A percentile compares a stretch with the other conserved stretches of the same genome.
phyloP scores from a whole-genome alignment of 2,888 invertebrate genomes.

The Oligia latruncula region DNA sequence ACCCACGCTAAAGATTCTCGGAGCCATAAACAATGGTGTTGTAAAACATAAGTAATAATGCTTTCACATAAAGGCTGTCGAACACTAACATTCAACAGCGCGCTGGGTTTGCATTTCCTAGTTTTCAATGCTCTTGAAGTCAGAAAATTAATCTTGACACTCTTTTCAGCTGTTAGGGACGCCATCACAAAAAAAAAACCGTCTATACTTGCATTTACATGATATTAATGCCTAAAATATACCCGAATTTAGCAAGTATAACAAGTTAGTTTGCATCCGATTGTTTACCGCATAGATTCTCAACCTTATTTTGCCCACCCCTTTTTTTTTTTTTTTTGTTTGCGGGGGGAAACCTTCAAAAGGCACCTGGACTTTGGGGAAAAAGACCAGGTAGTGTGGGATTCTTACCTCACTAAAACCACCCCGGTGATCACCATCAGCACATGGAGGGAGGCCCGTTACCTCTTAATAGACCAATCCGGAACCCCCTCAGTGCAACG shows the following conservation, averaged over 20 bases:
- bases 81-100: neutral
- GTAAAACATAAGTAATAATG: neutral
- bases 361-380: too few species aligned
- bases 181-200: neutral
- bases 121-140: constrained; percentile 3
- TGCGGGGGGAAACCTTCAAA: too few species aligned
- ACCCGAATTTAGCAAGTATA: neutral
- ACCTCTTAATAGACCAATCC: too few species aligned
- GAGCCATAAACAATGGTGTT: constrained; percentile 25
- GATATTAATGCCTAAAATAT: neutral
- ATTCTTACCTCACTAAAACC: too few species aligned
- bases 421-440: too few species aligned
- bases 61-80: neutral
- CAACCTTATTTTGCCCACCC: too few species aligned
- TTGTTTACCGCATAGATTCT: neutral
- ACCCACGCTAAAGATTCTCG: neutral
- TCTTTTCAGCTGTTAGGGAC: neutral
- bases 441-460: too few species aligned
- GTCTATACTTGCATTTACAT: neutral
- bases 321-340: too few species aligned
- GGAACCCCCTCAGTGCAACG: too few species aligned
- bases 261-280: neutral
- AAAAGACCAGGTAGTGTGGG: too few species aligned
- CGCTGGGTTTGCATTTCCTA: neutral
- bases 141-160: neutral